These are phyloP conservation scores for Strix occidentalis DNA, from an alignment of 2,797 vertebrate genomes.

Conservation along the genomic window DNA sequence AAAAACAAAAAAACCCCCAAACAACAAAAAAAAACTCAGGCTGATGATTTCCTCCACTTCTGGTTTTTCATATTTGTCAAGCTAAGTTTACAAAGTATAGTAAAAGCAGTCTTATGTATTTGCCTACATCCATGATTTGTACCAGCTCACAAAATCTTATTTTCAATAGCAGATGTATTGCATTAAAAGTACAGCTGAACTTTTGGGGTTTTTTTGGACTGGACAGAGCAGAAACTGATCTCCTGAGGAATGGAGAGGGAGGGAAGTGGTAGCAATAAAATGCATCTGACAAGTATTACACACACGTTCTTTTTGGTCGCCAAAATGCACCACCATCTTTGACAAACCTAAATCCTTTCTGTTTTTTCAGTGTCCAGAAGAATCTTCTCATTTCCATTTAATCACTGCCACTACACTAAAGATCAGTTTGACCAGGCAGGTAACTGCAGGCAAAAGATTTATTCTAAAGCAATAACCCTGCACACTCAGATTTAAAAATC, in stretches of 20 bases:
- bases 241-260: background rate
- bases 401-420: background rate
- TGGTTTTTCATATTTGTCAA: background rate
- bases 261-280: background rate
- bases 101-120: background rate
- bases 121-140: background rate
- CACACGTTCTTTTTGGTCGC: background rate
- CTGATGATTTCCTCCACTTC: background rate
- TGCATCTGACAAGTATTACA: background rate
- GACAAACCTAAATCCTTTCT: background rate
- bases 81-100: background rate
- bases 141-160: background rate
- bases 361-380: background rate
- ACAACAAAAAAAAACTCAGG: background rate
- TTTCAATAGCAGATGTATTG: background rate
- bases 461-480: background rate
- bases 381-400: background rate
- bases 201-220: background rate
- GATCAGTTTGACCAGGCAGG: background rate
- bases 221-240: background rate
- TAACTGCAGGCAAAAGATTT: background rate
- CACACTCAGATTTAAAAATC: background rate
- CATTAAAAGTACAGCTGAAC: background rate
- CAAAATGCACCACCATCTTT: background rate
- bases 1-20: background rate